A percentile compares a stretch with the other conserved stretches of the same genome.
Evolutionary conservation across 64 coral and sea anemone species (phyloP).

Genomic region (Trachythela sp.): DNA sequence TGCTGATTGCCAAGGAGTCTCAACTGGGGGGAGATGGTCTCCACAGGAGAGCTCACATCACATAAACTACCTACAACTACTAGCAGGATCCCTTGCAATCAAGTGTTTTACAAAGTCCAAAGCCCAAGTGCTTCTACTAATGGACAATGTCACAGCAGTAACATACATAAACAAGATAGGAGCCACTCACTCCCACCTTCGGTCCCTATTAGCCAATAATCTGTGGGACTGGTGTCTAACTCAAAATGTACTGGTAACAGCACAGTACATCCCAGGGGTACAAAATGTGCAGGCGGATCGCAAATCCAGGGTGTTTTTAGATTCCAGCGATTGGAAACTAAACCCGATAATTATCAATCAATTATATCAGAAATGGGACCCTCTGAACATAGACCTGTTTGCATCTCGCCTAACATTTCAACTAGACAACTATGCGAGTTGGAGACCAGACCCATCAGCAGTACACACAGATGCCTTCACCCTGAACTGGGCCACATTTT

Average conservation of each 20-base stretch:
- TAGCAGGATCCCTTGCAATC: constrained; percentile 24
- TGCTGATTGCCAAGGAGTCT: background rate
- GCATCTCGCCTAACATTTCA: background rate
- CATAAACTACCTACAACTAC: constrained; percentile 32
- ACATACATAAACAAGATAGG: constrained; percentile 34
- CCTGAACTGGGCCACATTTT: no score
- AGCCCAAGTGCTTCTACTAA: constrained; percentile 30
- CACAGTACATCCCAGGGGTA: constrained; percentile 18
- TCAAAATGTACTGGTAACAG: background rate
- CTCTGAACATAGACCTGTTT: background rate
- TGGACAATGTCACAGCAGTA: constrained; percentile 39
- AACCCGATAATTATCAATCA: constrained; percentile 4
- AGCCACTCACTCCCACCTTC: background rate
- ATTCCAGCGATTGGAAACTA: constrained; percentile 39
- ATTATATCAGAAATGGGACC: background rate
- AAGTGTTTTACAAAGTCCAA: background rate
- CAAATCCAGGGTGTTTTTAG: constrained; percentile 8
- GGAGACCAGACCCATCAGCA: no score
- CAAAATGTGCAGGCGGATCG: constrained; percentile 20
- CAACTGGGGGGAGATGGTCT: constrained; percentile 23
- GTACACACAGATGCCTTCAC: no score
- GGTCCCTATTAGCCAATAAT: background rate
- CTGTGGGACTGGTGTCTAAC: background rate
- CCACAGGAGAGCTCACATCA: constrained; percentile 12
- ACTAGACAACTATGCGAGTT: no score